Base-by-base conservation (phyloP, 1,140 invertebrate species). In the Neodiprion pinetum region DNA sequence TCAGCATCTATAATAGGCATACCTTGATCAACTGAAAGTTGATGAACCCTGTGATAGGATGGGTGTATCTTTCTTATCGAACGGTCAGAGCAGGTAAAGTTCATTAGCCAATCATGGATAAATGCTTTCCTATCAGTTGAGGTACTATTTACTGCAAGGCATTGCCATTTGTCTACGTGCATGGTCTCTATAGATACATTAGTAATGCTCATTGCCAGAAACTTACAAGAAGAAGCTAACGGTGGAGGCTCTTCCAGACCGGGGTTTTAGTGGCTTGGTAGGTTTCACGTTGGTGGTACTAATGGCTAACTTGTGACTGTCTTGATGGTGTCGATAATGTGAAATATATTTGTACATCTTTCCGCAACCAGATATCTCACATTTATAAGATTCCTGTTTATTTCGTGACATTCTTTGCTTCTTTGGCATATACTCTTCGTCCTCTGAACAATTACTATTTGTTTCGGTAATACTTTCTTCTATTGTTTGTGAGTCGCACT, bases 311-410 rank as follows among this genome's bases (percentile, higher is more conserved):
- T 87, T 88, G 74, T 88, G 87, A 81, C 83, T 87, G 68, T 88
- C 87, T 80, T 87, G 87, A 79, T 88, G 87, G 83, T 88, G 86
- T 74, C 87, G 83, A 81, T 87, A 88, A 76, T 87, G 86, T 53
- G 87, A 87, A 85, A 88, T 87, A 82, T 88, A 88, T 83, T 87
- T 88, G 76, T 88, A 88, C 74, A 84, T 86, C 76, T 88, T 88
- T 1, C 86, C 87, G 76, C 87, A 88, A 74, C 87, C 87, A 67
- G 79, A 84, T 12, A 86, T 61, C 1, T 85, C 83, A 75, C 87
- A 88, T 73, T 85, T 87, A 70, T 86, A 87, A 17, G 83, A 82
- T 76, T 88, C 86, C 70, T 87, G 84, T 74, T 88, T 87, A 48
- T 84, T 85, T 74, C 87, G 83, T 48, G 87, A 88, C 85, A 88